phyloP scores from a whole-genome alignment of 2,888 invertebrate species.

The Trilocha varians region DNA sequence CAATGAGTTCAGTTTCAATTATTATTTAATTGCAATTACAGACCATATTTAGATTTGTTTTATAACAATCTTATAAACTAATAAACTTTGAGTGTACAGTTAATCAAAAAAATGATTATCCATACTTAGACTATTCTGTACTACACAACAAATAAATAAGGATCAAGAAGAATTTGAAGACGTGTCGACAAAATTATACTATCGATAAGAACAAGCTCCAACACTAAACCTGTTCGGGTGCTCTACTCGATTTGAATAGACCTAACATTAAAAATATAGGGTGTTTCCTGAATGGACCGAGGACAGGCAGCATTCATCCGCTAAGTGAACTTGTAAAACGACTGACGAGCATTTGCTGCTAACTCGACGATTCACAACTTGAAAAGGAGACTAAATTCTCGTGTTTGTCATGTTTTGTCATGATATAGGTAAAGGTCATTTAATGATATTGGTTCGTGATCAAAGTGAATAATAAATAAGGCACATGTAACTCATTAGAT shows the following conservation, averaged over 20 bases:
- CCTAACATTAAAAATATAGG: slow-evolving; percentile 59
- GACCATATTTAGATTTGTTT: too few relatives aligned
- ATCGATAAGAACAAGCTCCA: slow-evolving; percentile 6
- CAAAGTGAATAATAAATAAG: too few relatives aligned
- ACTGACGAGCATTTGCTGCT: slow-evolving; percentile 30
- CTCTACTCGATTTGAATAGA: slow-evolving; percentile 52
- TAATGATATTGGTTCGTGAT: too few relatives aligned
- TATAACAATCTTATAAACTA: too few relatives aligned
- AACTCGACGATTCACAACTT: slow-evolving; percentile 39
- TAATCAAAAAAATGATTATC: too few relatives aligned
- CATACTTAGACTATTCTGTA: too few relatives aligned
- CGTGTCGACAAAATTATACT: not conserved
- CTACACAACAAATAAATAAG: too few relatives aligned
- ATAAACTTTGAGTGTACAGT: too few relatives aligned
- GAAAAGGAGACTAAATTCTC: slow-evolving; percentile 39
- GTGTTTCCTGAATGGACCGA: slow-evolving; percentile 42
- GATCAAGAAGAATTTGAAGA: too few relatives aligned
- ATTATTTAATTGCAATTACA: too few relatives aligned
- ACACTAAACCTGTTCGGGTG: slow-evolving; percentile 26
- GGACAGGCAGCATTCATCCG: slow-evolving; percentile 55
- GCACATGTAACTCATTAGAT: too few relatives aligned
- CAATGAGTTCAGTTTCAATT: too few relatives aligned
- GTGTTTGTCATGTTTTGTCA: slow-evolving; percentile 23
- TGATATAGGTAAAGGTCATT: slow-evolving; percentile 15
- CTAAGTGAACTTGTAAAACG: slow-evolving; percentile 48